Percentiles rank a stretch among this genome's conserved stretches.
Conservation (phyloP, 1,140 invertebrate genomes). For the Paralvinella palmiformis region DNA sequence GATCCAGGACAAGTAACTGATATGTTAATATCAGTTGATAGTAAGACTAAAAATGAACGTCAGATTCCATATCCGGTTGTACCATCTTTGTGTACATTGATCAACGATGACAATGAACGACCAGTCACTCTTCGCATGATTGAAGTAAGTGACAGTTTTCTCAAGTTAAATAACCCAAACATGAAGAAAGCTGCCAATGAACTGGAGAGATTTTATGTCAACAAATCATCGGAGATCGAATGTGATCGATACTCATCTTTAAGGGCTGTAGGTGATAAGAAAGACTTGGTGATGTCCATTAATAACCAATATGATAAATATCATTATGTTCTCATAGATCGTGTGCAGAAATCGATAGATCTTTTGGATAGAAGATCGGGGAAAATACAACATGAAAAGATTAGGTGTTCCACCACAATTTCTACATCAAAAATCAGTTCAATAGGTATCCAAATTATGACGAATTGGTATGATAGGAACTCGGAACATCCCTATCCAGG, state of each 20-base stretch:
- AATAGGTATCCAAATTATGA: not conserved
- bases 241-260: not conserved
- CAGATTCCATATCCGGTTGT: no score
- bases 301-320: not conserved
- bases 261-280: not conserved
- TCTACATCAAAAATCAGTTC: not conserved
- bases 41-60: no score
- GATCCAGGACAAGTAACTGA: no score
- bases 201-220: not conserved
- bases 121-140: no score
- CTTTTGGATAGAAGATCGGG: not conserved
- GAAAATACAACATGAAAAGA: not conserved
- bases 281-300: not conserved
- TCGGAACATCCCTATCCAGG: not conserved
- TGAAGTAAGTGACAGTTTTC: no score
- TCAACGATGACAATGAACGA: no score
- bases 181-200: no score
- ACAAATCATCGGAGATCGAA: not conserved
- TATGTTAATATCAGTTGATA: no score
- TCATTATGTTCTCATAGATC: not conserved
- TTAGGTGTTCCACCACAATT: not conserved
- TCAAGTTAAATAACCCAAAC: no score
- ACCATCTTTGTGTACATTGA: no score
- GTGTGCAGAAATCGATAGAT: not conserved
- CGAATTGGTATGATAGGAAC: slow-evolving; percentile 6